These are phyloP conservation scores for Micropterix aruncella DNA, from an alignment of 2,888 invertebrate genomes.

Conservation along the genomic window DNA sequence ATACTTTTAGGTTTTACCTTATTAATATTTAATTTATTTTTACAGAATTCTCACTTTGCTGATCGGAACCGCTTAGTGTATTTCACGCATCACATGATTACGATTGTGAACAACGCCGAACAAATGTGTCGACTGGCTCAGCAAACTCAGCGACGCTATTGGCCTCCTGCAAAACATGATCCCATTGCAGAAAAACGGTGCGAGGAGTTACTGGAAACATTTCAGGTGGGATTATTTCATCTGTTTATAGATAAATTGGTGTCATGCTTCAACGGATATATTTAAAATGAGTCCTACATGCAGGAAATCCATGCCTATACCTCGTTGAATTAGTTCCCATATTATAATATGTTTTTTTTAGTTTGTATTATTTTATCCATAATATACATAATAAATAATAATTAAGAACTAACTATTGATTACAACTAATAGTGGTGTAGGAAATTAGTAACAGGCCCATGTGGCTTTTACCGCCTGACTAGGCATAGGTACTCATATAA, in stretches of 20 bases:
- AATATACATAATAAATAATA: too few species aligned
- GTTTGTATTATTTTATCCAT: too few species aligned
- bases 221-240: constrained; percentile 32
- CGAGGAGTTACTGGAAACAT: constrained; percentile 52
- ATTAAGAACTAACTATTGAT: too few species aligned
- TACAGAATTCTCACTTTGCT: constrained; percentile 68
- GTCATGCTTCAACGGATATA: background rate
- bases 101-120: constrained; percentile 88
- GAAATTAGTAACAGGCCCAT: too few species aligned
- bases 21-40: too few species aligned
- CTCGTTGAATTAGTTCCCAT: too few species aligned
- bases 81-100: constrained; percentile 92
- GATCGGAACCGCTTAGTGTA: constrained; percentile 78
- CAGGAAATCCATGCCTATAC: too few species aligned
- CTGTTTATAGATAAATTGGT: background rate
- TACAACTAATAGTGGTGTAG: too few species aligned
- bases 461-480: too few species aligned
- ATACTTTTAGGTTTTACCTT: constrained; percentile 2
- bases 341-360: too few species aligned
- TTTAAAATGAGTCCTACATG: too few species aligned
- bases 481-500: too few species aligned
- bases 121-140: constrained; percentile 80
- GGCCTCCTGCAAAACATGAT: constrained; percentile 49
- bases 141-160: constrained; percentile 70
- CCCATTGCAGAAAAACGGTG: constrained; percentile 47